Evolutionary conservation across 2,797 vertebrate genomes (phyloP), one percentile per base, ranked within the genome.

Genomic region (Microcaecilia unicolor): DNA sequence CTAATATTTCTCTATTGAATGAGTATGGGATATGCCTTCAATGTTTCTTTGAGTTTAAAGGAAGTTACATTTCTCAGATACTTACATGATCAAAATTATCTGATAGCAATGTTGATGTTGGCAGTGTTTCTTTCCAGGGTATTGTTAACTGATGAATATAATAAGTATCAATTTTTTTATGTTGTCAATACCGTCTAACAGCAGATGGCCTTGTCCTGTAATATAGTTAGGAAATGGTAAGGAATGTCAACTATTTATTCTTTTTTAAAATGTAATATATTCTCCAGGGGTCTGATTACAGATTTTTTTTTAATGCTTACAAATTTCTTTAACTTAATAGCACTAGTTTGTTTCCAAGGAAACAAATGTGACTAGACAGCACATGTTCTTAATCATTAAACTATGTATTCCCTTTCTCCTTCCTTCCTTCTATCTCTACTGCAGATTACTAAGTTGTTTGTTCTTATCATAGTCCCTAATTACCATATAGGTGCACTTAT

Each of bases 281-380:
- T 74, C 71, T 73, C 65, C 53, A 59, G 64, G 62, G 63, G 43
- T 41, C 61, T 71, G 70, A 75, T 77, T 80, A 78, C 47, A 70
- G 70, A 80, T 76, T 70, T 75, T n/a, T n/a, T 69, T 72, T 74
- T 75, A 76, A 77, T 65, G 61, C 68, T 74, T 72, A 75, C 50
- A 72, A 64, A 76, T 77, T 76, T 74, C 58, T 80, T 69, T 48
- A 37, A 51, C 63, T 55, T 32, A 51, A 72, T 46, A 65, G 48
- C 51, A 59, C 61, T 61, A 62, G 55, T 77, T 76, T 80, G 73
- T 81, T 78, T 78, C 67, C 73, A 67, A 71, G 70, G 73, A 79
- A 74, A 80, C 69, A 78, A 75, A 76, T 61, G 58, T 41, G 43
- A 59, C 43, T 55, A 44, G 34, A 58, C 49, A 51, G 44, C 42